Conservation (phyloP, 2,113 vertebrate genomes). For the Tachysurus vachellii region DNA sequence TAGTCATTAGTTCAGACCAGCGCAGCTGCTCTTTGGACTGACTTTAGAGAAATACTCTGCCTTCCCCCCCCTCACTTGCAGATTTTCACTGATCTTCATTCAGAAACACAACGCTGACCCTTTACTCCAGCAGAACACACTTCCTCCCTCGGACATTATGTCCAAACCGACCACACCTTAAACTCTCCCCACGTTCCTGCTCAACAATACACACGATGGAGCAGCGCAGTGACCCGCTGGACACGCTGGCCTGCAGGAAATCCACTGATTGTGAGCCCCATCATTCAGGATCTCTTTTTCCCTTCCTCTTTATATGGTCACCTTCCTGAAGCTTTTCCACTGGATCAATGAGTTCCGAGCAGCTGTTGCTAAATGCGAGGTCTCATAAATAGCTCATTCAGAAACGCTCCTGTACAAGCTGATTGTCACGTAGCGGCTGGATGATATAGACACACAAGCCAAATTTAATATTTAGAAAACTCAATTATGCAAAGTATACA, state of each 20-base stretch:
- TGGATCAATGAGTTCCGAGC: constrained; percentile 34
- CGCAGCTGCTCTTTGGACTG: constrained; percentile 47
- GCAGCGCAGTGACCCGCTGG: constrained; percentile 37
- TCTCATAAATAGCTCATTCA: constrained; percentile 34
- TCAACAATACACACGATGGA: constrained; percentile 7
- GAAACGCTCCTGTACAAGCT: constrained; percentile 26
- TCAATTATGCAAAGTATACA: no score
- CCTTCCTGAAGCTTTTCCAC: constrained; percentile 54
- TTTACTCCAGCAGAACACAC: constrained; percentile 36
- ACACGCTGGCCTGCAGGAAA: constrained; percentile 58
- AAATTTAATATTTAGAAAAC: no score
- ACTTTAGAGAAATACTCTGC: constrained; percentile 28
- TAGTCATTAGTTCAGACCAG: constrained; percentile 21
- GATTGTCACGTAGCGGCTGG: constrained; percentile 1
- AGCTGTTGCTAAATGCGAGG: constrained; percentile 18
- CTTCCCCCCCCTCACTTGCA: constrained; percentile 9
- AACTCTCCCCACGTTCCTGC: constrained; percentile 24
- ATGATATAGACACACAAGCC: background rate
- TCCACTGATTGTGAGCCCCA: constrained; percentile 59
- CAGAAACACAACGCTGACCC: constrained; percentile 38
- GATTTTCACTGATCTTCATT: constrained; percentile 39
- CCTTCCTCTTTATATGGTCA: constrained; percentile 57
- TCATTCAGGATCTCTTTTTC: constrained; percentile 29
- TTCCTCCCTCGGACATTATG: constrained; percentile 45
- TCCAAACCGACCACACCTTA: constrained; percentile 47